Conservation (phyloP, 2,113 vertebrate genomes). For the Irena cyanogastra region DNA sequence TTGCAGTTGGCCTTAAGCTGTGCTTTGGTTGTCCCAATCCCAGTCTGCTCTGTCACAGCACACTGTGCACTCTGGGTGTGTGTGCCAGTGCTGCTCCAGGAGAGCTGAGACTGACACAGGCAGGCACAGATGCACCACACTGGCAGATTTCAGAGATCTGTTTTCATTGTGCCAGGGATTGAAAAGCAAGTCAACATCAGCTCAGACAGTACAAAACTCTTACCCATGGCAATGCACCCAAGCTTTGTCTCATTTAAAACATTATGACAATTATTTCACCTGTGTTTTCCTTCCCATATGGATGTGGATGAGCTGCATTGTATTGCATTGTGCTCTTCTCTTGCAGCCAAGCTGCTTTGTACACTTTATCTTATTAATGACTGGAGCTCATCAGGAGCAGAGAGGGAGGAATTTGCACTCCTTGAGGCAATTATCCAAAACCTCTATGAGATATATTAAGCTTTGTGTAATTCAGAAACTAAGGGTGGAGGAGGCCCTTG, state of each 20-base stretch:
- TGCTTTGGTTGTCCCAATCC: not conserved
- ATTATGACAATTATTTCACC: not conserved
- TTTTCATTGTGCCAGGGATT: not conserved
- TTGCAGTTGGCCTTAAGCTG: not conserved
- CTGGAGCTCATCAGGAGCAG: not conserved
- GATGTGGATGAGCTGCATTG: not conserved
- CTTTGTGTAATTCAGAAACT: not conserved
- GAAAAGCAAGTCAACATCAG: not conserved
- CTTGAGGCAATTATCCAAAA: not conserved
- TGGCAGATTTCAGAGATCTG: not conserved
- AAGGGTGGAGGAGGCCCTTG: not conserved
- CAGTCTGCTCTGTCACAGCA: not conserved
- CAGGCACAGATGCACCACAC: not conserved
- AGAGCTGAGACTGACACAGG: not conserved
- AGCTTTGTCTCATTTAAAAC: not conserved
- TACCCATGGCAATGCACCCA: not conserved
- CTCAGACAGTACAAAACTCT: not conserved
- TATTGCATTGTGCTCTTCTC: not conserved
- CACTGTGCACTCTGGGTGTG: fast-evolving
- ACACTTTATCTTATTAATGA: not conserved
- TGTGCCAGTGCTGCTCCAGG: not conserved
- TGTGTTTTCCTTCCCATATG: not conserved
- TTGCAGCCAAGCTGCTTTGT: not conserved
- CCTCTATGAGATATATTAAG: not conserved
- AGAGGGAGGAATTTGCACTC: not conserved